Percentiles rank a stretch among this genome's conserved stretches.
phyloP scores from a whole-genome alignment of 2,888 invertebrate genomes.

The Psylliodes chrysocephalus region DNA sequence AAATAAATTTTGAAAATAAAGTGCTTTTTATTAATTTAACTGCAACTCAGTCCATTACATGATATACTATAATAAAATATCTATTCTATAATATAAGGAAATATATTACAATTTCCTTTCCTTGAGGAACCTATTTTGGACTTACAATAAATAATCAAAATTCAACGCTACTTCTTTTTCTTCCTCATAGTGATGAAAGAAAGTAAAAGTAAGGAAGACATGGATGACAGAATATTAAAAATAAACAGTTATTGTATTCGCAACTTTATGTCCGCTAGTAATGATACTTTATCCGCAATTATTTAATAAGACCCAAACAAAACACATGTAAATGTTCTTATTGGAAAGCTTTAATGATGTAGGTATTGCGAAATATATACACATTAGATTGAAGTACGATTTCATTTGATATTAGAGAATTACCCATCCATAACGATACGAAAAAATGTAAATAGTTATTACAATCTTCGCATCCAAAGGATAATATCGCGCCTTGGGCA shows the following conservation, averaged over 20 bases:
- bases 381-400: conserved; percentile 24
- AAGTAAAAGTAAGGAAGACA: conserved; percentile 19
- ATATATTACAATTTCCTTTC: too few relatives aligned
- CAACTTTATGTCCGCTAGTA: conserved; percentile 1
- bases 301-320: conserved; percentile 7
- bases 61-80: too few relatives aligned
- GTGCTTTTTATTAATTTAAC: too few relatives aligned
- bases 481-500: conserved; percentile 34
- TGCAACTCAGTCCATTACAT: too few relatives aligned
- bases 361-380: conserved; percentile 26
- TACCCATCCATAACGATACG: conserved; percentile 32
- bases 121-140: too few relatives aligned
- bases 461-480: conserved; percentile 36
- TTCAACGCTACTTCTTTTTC: too few relatives aligned
- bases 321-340: conserved; percentile 16
- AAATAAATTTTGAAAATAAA: too few relatives aligned
- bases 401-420: conserved; percentile 32
- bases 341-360: conserved; percentile 27
- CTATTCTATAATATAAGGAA: too few relatives aligned
- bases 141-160: too few relatives aligned
- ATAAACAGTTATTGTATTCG: neutral
- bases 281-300: neutral
- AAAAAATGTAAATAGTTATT: conserved; percentile 35
- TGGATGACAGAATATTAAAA: neutral
- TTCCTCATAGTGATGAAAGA: neutral